phyloP scores from a whole-genome alignment of 53 echinoderm and acorn worm genomes.

The Hippasteria phrygiana region DNA sequence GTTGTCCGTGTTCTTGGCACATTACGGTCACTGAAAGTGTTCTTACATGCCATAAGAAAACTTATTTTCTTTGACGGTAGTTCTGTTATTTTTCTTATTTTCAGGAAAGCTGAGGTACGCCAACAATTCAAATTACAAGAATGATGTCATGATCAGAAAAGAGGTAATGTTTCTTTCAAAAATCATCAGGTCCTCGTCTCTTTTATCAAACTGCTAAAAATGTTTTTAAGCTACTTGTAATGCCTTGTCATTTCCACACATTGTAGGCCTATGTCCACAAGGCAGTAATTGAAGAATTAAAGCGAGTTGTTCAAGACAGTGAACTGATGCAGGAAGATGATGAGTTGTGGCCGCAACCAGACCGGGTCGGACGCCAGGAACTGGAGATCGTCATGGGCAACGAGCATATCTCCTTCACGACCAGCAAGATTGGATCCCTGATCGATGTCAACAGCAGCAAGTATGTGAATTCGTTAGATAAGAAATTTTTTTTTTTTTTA shows the following conservation, averaged over 20 bases:
- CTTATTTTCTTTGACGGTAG: not conserved
- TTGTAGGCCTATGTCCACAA: conserved; percentile 95
- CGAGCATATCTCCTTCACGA: conserved; percentile 98
- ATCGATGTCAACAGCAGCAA: conserved; percentile 98
- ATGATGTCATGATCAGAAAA: conserved; percentile 99
- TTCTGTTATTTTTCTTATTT: conserved; percentile 19
- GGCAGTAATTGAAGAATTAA: conserved; percentile 91
- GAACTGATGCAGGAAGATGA: conserved; percentile 98
- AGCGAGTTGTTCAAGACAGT: conserved; percentile 92
- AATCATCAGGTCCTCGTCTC: no score
- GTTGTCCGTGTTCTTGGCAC: no score
- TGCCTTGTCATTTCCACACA: no score
- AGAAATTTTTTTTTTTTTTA: not conserved
- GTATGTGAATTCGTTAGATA: conserved; percentile 41
- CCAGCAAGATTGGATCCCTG: conserved; percentile 95
- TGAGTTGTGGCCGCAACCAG: conserved; percentile 93
- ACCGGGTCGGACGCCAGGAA: conserved; percentile 96
- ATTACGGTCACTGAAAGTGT: no score
- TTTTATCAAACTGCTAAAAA: no score
- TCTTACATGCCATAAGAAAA: no score
- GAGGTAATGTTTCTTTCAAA: conserved; percentile 89
- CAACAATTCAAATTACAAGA: conserved; percentile 99
- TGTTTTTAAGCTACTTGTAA: no score
- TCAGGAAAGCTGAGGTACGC: conserved; percentile 97
- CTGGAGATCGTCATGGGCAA: conserved; percentile 99